Base-by-base conservation (phyloP, 2,797 vertebrate genomes). In the Nannoperca obscura region DNA sequence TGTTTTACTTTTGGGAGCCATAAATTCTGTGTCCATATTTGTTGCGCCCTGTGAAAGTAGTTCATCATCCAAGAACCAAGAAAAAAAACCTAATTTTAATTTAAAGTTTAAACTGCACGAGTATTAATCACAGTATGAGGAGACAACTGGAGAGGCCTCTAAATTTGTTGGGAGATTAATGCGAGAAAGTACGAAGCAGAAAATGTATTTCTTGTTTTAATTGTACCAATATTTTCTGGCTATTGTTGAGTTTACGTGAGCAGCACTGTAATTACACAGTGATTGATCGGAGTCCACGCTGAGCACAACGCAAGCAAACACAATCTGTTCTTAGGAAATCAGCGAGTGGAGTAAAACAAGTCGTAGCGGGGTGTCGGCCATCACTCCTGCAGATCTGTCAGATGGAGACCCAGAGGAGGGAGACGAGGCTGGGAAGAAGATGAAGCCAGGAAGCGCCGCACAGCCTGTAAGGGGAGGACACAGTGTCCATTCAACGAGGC, bases 281-380 rank as follows among this genome's bases (percentile, higher is more conserved):
- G 84, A 89, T 82, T 74, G 70, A 77, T 88, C 49, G 5, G 69
- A n/a, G 61, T 53, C 46, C 22, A 7, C 12, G 57, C 5, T 46
- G 57, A 75, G 27, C 52, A 22, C 40, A 69, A 74, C 40, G 57
- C 65, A 87, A 83, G 81, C 71, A 90, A 80, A 84, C 71, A 78
- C 8, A 64, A 32, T 67, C 71, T 80, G 58, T 70, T 83, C 77
- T 82, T 61, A 71, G 46, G 46, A 55, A 80, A 80, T 76, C 20
- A 14, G 9, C 24, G 76, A 63, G 68, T 44, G 32, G 77, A 71
- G 64, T 76, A 52, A 74, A 87, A 75, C 74, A 74, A 76, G 58
- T 19, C 10, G 22, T 40, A 30, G 52, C 36, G 17, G 70, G 55
- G 65, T 69, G 78, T 63, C 59, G 52, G 49, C 76, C 83, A 73